Percentiles rank a stretch among this genome's conserved stretches.
phyloP scores from a whole-genome alignment of 2,888 invertebrate species.

The Mesorhabditis sp. region DNA sequence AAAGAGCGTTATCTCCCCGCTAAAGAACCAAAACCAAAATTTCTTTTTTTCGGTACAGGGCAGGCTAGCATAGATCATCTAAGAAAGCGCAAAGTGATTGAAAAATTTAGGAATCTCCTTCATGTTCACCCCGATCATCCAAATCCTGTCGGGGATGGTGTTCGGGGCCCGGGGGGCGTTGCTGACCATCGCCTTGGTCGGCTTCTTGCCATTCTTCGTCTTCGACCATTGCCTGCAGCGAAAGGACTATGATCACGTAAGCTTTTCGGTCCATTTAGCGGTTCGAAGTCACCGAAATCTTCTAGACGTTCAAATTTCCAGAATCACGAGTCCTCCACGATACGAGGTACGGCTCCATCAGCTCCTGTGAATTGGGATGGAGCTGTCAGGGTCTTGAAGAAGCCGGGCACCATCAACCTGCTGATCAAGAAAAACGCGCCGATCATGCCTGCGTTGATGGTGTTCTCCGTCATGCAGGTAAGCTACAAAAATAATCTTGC shows the following conservation, averaged over 20 bases:
- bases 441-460: slow-evolving; percentile 31
- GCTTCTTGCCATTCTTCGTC: slow-evolving; percentile 24
- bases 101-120: slow-evolving; percentile 28
- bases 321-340: background rate
- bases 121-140: slow-evolving; percentile 28
- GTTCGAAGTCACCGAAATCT: no score
- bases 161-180: slow-evolving; percentile 20
- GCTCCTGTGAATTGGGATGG: background rate
- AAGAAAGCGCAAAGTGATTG: background rate
- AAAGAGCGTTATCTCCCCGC: no score
- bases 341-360: background rate
- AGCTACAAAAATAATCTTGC: slow-evolving; percentile 6
- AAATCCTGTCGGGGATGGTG: slow-evolving; percentile 16
- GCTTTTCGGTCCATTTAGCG: background rate
- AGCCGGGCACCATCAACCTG: slow-evolving; percentile 34
- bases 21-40: no score
- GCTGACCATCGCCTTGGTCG: slow-evolving; percentile 21
- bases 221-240: slow-evolving; percentile 25
- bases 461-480: slow-evolving; percentile 37
- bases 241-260: slow-evolving; percentile 21
- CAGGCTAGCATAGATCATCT: no score
- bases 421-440: slow-evolving; percentile 38
- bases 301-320: background rate
- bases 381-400: slow-evolving; percentile 26
- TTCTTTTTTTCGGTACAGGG: no score